phyloP scores from a whole-genome alignment of 2,113 vertebrate species.

The Lipotes vexillifer region DNA sequence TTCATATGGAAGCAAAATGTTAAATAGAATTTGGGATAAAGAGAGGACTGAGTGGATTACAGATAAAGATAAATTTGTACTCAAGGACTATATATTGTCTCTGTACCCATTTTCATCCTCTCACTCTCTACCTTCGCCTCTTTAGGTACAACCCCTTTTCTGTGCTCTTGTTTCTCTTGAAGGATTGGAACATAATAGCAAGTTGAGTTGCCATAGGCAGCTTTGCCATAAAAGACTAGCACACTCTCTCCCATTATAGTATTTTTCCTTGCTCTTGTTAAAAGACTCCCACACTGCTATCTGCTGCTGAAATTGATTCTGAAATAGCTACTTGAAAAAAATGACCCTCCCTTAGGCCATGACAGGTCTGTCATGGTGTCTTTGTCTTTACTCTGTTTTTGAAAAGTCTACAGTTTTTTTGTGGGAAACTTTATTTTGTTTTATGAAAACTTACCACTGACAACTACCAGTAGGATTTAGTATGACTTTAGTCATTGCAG shows the following conservation, averaged over 20 bases:
- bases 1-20: not conserved
- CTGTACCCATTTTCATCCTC: not conserved
- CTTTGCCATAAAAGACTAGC: not conserved
- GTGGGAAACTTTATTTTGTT: not conserved
- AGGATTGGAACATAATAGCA: not conserved
- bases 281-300: not conserved
- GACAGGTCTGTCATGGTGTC: not conserved
- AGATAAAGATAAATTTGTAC: not conserved
- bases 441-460: not conserved
- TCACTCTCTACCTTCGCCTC: not conserved
- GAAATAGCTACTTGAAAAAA: conserved; percentile 20
- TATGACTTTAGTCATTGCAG: not conserved
- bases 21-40: not conserved
- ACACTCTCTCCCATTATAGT: not conserved
- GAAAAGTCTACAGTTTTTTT: not conserved
- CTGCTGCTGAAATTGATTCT: conserved; percentile 36
- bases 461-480: not conserved
- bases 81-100: not conserved
- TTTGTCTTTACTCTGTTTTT: conserved; percentile 38
- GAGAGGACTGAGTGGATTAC: not conserved
- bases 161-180: not conserved
- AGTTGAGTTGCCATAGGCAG: not conserved
- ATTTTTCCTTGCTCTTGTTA: conserved; percentile 27
- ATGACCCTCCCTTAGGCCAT: conserved; percentile 7
- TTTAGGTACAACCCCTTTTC: not conserved